Evolutionary conservation across 53 echinoderm and acorn worm species (phyloP), one percentile per base, ranked within the genome.

Genomic region (Arbacia lixula): DNA sequence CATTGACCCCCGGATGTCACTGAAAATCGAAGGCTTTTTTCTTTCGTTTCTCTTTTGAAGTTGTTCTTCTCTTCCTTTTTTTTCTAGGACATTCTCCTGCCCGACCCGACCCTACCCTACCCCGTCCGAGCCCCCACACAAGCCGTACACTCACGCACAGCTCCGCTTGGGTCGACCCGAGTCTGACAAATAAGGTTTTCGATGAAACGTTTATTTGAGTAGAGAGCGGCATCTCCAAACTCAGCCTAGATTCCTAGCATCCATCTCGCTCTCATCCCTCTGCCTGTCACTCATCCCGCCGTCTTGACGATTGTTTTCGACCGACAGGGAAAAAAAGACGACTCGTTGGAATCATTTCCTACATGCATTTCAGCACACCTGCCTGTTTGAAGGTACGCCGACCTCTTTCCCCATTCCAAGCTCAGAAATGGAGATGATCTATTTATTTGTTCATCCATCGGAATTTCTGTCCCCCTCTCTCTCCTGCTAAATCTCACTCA

Each of bases 181-280:
- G 57, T 77, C 60, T 58, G 78, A 77, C 78, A 77, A 77, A 77
- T 77, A 77, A 56, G 29, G 82, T 52, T 63, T 42, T 42, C 64
- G 82, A 81, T 81, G 82, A 81, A 81, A 81, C 82, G 82, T 81
- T 81, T 81, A 81, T 81, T 81, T 81, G 82, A 81, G 63, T 81
- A 63, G 51, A 37, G 79, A 60, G 61, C 58, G 58, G 38, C 79
- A 58, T 79, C 79, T 79, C 64, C 29, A 81, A 81, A 81, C 64
- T 81, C 82, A n/a, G 62, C 32, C 53, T 34, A 19, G 53, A 74
- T 52, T 33, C 43, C 14, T 5, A 27, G 69, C 69, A 69, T 52
- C 37, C 40, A 77, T 57, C 77, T 56, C 75, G 27, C 53, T 35
- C 75, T 39, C 77, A 57, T 58, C 58, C 40, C 17, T 46, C 53